Conservation (phyloP, 2,888 invertebrate genomes). For the Hoplodrina blanda region DNA sequence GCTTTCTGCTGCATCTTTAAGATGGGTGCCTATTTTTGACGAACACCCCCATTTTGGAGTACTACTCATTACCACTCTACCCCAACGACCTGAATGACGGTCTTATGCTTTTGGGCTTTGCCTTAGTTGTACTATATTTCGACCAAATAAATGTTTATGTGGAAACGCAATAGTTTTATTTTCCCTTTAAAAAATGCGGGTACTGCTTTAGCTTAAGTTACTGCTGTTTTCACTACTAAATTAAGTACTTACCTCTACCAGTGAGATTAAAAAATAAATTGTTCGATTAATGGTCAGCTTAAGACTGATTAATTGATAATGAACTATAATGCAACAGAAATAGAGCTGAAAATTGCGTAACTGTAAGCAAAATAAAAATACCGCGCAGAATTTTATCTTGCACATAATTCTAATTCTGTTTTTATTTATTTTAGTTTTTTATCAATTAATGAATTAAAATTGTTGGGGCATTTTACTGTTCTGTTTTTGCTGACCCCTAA, state of each 20-base stretch:
- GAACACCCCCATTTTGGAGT: background rate
- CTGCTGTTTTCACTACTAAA: background rate
- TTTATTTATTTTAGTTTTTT: too few species aligned
- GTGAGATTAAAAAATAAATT: too few species aligned
- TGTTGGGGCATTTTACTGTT: too few species aligned
- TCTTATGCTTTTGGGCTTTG: slow-evolving; percentile 4
- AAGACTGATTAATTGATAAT: too few species aligned
- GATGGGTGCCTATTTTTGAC: background rate
- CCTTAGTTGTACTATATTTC: background rate
- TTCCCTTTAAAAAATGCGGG: background rate
- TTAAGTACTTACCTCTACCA: too few species aligned
- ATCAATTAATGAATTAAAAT: too few species aligned
- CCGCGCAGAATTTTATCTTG: too few species aligned
- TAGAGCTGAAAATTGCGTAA: too few species aligned
- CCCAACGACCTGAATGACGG: slow-evolving; percentile 12
- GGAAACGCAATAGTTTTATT: slow-evolving; percentile 35
- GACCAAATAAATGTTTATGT: slow-evolving; percentile 29
- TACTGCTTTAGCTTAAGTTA: background rate
- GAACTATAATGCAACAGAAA: too few species aligned
- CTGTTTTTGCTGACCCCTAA: background rate
- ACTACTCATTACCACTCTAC: background rate
- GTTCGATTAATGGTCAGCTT: too few species aligned
- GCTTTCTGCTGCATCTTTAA: background rate
- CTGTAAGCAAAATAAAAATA: too few species aligned
- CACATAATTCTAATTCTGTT: too few species aligned